Evolutionary conservation across 2,113 vertebrate genomes (phyloP), one percentile per base, ranked within the genome.

Genomic region (Gymnorhina tibicen): DNA sequence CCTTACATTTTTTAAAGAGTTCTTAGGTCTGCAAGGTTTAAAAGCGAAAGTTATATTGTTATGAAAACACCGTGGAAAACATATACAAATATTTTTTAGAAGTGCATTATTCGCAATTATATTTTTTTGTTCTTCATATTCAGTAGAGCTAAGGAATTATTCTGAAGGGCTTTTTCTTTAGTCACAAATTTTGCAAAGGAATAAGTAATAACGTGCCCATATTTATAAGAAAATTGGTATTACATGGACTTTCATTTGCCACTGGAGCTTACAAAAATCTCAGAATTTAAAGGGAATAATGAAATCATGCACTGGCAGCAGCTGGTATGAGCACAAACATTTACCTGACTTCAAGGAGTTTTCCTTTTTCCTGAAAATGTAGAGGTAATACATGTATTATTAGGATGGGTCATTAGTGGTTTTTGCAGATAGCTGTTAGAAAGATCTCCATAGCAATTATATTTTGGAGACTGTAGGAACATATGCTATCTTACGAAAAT

Each of bases 401-500:
- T 66, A 35, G 55, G 41, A 62, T 62, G 42, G 50, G 13, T 81
- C 37, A 20, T 73, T n/a, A 62, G 7, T 81, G 50, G 5, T 4
- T 89, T 72, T 84, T 91, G 68, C 41, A 91, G 35, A 60, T 18
- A 47, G 42, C 41, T 91, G 7, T 49, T 80, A 35, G 15, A 60
- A 70, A 42, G 50, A 72, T 24, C 53, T 80, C 28, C 22, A n/a
- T 6, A 52, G 22, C 12, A n/a, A 39, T 7, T 60, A 24, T 53
- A 27, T 66, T 92, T 91, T 74, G 42, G 46, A 58, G 42, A 39
- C 15, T 24, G 10, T 24, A 62, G 42, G 37, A 76, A 47, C 14
- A 27, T 50, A 9, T 3, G 3, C 19, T 56, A 2, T 47, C 33
- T 19, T 56, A 10, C 0, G 6, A 8, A 78, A 87, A 59, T 58